A percentile compares a stretch with the other conserved stretches of the same genome.
phyloP scores from a whole-genome alignment of 2,113 vertebrate genomes.

The Melanerpes formicivorus region DNA sequence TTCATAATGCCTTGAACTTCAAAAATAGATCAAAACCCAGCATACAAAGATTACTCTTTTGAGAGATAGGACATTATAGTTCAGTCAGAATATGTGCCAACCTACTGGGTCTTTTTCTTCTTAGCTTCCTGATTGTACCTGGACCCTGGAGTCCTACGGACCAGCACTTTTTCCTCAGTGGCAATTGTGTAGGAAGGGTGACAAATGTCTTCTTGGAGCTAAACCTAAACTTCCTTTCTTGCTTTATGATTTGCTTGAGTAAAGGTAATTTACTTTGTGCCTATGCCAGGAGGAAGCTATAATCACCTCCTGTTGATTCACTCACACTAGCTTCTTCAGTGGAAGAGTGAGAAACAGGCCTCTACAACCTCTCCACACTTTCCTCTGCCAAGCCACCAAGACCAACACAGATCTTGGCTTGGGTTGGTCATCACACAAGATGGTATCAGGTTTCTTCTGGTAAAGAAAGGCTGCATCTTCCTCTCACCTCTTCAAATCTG shows the following conservation, averaged over 20 bases:
- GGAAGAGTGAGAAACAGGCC: background rate
- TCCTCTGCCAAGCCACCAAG: background rate
- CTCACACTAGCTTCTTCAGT: background rate
- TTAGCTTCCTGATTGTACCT: background rate
- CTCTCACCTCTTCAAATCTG: background rate
- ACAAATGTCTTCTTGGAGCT: background rate
- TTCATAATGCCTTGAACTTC: background rate
- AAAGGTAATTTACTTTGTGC: background rate
- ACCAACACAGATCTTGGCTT: slow-evolving; percentile 2
- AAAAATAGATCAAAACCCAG: background rate
- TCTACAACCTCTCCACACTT: background rate
- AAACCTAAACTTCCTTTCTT: background rate
- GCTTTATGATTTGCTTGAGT: background rate
- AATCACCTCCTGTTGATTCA: background rate
- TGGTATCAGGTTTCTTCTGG: background rate
- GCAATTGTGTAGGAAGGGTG: background rate
- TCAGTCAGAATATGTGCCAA: background rate
- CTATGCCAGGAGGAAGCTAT: background rate
- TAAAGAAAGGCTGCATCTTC: background rate
- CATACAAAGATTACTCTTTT: background rate
- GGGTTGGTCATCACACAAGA: background rate
- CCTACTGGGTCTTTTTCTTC: background rate
- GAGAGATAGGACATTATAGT: background rate
- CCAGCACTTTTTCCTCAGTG: background rate
- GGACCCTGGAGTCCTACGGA: background rate